Percentiles rank a stretch among this genome's conserved stretches.
Evolutionary conservation across 2,113 vertebrate species (phyloP).

Genomic region (human): GRCh38 chr9:129139501-129140000

Average conservation of each 20-base stretch:
- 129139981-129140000: constrained; percentile 87
- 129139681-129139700: background rate
- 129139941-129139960: constrained; percentile 84
- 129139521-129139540: background rate
- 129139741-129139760: background rate
- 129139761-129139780: background rate
- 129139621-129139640: background rate
- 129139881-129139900: background rate
- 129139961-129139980: constrained; percentile 88
- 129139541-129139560: background rate
- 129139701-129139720: background rate
- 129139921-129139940: constrained; percentile 80
- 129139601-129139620: background rate
- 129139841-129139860: background rate
- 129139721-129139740: background rate
- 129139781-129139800: background rate
- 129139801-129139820: background rate
- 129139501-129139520: background rate
- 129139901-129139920: constrained; percentile 35
- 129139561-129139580: accelerated
- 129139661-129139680: background rate
- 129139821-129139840: background rate
- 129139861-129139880: background rate
- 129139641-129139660: background rate
- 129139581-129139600: background rate